phyloP scores from a whole-genome alignment of 2,797 vertebrate species.

The Menidia menidia region DNA sequence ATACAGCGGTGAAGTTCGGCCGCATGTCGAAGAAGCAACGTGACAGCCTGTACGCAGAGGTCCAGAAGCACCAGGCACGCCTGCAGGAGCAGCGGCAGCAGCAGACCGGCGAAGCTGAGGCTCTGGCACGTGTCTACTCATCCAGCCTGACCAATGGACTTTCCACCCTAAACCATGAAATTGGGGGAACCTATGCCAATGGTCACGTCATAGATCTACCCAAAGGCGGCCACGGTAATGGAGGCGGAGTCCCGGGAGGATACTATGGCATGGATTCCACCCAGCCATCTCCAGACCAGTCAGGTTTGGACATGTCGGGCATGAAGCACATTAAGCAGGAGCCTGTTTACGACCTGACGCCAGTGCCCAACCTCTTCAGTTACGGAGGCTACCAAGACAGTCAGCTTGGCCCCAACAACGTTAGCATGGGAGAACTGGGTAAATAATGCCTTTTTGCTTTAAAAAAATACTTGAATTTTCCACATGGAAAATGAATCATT shows the following conservation, averaged over 20 bases:
- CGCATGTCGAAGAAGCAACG: conserved; percentile 99
- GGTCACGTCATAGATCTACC: conserved; percentile 96
- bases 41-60: conserved; percentile 97
- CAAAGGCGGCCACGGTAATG: conserved; percentile 87
- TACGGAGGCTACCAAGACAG: conserved; percentile 96
- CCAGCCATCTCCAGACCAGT: conserved; percentile 97
- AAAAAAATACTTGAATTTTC: conserved; percentile 17
- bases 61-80: conserved; percentile 97
- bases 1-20: conserved; percentile 96
- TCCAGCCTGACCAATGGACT: conserved; percentile 92
- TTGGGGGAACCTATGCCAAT: conserved; percentile 91
- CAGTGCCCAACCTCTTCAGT: conserved; percentile 97
- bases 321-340: conserved; percentile 99
- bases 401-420: conserved; percentile 92
- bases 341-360: conserved; percentile 97
- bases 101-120: conserved; percentile 94
- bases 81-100: conserved; percentile 95
- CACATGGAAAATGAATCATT: conserved; percentile 30
- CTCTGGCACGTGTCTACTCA: conserved; percentile 93
- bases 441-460: conserved; percentile 58
- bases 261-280: conserved; percentile 96
- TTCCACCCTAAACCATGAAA: conserved; percentile 90
- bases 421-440: conserved; percentile 97
- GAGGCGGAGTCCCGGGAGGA: conserved; percentile 73
- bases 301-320: conserved; percentile 97